These are phyloP conservation scores for Epicauta chinensis DNA, from an alignment of 1,140 invertebrate genomes.

Conservation along the genomic window DNA sequence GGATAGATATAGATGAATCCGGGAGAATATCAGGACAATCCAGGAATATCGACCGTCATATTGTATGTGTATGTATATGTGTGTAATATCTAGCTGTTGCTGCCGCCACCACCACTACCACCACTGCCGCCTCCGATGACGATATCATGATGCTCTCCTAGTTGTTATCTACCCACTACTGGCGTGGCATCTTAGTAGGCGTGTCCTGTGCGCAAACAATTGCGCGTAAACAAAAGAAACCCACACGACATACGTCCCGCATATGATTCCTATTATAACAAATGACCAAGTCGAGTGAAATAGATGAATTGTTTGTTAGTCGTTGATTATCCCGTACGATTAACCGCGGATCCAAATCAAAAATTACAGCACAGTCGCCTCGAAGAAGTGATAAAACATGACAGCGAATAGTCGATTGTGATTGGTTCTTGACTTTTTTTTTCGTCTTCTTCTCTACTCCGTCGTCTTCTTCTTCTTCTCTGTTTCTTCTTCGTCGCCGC, in stretches of 20 bases:
- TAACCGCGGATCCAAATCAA: slow-evolving; percentile 29
- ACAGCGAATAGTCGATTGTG: slow-evolving; percentile 36
- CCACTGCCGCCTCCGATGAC: neutral
- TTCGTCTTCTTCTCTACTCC: neutral
- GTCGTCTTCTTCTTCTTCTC: neutral
- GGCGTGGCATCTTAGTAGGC: slow-evolving; percentile 33
- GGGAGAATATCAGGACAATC: slow-evolving; percentile 29
- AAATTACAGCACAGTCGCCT: slow-evolving; percentile 36
- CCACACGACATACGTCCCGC: neutral
- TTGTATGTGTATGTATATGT: too few species aligned
- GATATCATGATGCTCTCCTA: slow-evolving; percentile 20
- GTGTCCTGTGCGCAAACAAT: slow-evolving; percentile 29
- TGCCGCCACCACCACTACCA: too few species aligned
- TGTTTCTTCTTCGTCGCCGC: neutral
- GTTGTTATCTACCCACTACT: slow-evolving; percentile 29
- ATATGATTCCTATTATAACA: too few species aligned
- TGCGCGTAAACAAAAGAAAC: slow-evolving; percentile 26
- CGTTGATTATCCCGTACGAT: slow-evolving; percentile 18
- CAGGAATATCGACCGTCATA: slow-evolving; percentile 31
- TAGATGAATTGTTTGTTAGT: neutral
- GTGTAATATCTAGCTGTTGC: too few species aligned
- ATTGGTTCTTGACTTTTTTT: slow-evolving; percentile 27
- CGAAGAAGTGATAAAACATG: slow-evolving; percentile 41
- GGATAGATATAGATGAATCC: slow-evolving; percentile 12
- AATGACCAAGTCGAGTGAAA: neutral